Evolutionary conservation across 2,888 invertebrate species (phyloP).

Genomic region (Apodemia mormo): DNA sequence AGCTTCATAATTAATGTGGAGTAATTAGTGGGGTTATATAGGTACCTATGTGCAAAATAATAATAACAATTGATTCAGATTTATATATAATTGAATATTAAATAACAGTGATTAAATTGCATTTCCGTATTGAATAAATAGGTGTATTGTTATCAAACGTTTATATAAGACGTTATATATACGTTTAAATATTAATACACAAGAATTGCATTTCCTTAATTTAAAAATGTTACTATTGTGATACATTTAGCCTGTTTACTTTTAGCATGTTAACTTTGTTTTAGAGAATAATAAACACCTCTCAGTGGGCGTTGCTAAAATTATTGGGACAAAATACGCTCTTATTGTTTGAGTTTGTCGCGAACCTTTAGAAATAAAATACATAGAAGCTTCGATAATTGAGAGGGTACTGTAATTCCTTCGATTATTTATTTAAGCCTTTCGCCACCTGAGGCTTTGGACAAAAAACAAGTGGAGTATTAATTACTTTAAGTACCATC

Average conservation of each 20-base stretch:
- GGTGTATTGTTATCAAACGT: too few relatives aligned
- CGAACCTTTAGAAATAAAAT: slow-evolving; percentile 41
- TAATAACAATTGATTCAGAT: too few relatives aligned
- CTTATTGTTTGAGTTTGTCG: slow-evolving; percentile 25
- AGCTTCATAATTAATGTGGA: too few relatives aligned
- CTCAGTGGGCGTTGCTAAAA: not conserved
- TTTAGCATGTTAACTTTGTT: not conserved
- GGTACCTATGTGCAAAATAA: too few relatives aligned
- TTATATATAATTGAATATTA: too few relatives aligned
- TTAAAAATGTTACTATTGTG: not conserved
- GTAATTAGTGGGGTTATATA: too few relatives aligned
- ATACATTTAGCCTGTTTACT: not conserved
- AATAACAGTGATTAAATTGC: too few relatives aligned
- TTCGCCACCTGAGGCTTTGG: slow-evolving; percentile 69
- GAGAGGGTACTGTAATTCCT: slow-evolving; percentile 65
- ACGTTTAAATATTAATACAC: too few relatives aligned
- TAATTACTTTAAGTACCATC: slow-evolving; percentile 40
- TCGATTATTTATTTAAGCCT: slow-evolving; percentile 75
- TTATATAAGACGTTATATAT: too few relatives aligned
- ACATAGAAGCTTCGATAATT: slow-evolving; percentile 55
- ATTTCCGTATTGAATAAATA: too few relatives aligned
- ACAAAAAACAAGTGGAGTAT: slow-evolving; percentile 58
- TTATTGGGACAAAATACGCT: slow-evolving; percentile 11
- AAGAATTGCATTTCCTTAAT: too few relatives aligned
- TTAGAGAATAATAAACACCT: slow-evolving; percentile 11